Base-by-base conservation (phyloP, 2,888 invertebrate genomes). In the Pseudeuparius sepicola region DNA sequence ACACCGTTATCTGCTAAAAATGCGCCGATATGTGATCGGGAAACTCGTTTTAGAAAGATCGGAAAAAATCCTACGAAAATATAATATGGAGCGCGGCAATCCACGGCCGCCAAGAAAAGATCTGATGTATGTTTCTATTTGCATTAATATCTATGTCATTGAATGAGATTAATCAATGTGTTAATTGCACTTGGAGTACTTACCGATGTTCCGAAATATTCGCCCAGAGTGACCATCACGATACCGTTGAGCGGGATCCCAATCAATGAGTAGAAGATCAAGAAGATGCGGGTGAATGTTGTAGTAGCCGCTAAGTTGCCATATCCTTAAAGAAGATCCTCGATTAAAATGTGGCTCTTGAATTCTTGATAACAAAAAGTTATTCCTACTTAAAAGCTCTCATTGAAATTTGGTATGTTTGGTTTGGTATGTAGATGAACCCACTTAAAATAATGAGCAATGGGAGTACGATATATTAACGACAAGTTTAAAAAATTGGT, bases 281-380 rank as follows among this genome's bases (percentile, higher is more conserved):
- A 88, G 45, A 90, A 71, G 43, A 87, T 75, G 45, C 87, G 74
- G 5, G 87, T 80, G 24, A 80, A 64, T 43, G 75, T 74, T 1
- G 85, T 85, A 1, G 84, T 82, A 1, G 92, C 90, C 0, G 87
- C 78, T 53, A 92, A 66, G 60, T 92, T 90, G 29, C 92, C 92
- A 59, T 90, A 92, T 29, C 90, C 85, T 86, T 59, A 65, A 64
- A 43, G n/a, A 6, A 25, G 9, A 29, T 29, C 4, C 10, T 11
- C 14, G 9, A 5, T 15, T 24, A 29, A 29, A 26, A 4, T 14
- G 13, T 14, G 14, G 13, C 13, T 5, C 4, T 24, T 24, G 10
- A 24, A 24, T 24, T 24, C 24, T 24, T 11, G 24, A 24, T 10
- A 24, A 24, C 24, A 24, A 24, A 24, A 24, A n/a, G n/a, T n/a